phyloP scores from a whole-genome alignment of 2,888 invertebrate genomes.

The Gymnoscelis rufifasciata region DNA sequence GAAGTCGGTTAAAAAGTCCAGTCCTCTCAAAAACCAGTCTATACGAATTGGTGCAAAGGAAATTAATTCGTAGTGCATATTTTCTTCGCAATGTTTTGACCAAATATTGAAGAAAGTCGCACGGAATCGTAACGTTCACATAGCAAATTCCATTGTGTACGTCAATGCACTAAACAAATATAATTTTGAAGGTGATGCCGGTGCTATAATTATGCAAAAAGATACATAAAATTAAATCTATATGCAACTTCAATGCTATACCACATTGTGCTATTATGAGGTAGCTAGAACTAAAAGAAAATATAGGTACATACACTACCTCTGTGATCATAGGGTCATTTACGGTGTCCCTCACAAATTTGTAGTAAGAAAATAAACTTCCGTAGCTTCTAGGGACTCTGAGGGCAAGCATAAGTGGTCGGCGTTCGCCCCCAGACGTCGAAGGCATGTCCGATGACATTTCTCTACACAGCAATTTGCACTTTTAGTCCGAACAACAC shows the following conservation, averaged over 20 bases:
- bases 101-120: too few relatives aligned
- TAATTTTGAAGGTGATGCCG: constrained; percentile 3
- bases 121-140: too few relatives aligned
- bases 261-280: constrained; percentile 2
- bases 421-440: constrained; percentile 51
- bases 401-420: constrained; percentile 59
- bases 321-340: constrained; percentile 55
- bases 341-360: constrained; percentile 75
- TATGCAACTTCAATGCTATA: constrained; percentile 5
- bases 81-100: too few relatives aligned
- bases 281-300: neutral
- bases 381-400: constrained; percentile 79
- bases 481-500: constrained; percentile 47
- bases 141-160: neutral
- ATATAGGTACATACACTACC: constrained; percentile 36
- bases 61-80: too few relatives aligned
- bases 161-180: constrained; percentile 4
- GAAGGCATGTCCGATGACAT: constrained; percentile 47
- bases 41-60: too few relatives aligned
- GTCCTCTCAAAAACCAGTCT: too few relatives aligned
- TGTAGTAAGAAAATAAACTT: constrained; percentile 81
- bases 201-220: constrained; percentile 2
- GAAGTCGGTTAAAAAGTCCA: too few relatives aligned
- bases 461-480: constrained; percentile 38
- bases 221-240: constrained; percentile 8